Conservation (phyloP, 2,888 invertebrate species). For the Exephanes ischioxanthus region DNA sequence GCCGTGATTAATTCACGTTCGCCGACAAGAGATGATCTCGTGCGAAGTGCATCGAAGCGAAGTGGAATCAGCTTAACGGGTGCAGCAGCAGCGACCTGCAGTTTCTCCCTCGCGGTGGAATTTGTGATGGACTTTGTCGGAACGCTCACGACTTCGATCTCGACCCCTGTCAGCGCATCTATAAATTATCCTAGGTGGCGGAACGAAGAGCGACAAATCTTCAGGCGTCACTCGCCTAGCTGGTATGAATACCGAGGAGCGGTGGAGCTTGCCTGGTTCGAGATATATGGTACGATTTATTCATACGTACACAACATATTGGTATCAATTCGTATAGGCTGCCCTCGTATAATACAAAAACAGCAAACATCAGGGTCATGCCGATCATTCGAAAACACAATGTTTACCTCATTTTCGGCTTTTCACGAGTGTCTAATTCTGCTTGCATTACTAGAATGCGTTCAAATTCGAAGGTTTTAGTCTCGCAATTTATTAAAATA, state of each 20-base stretch:
- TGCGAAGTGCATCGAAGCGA: constrained; percentile 20
- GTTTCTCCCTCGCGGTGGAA: constrained; percentile 17
- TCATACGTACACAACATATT: not conserved
- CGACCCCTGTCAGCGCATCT: not conserved
- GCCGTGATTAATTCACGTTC: constrained; percentile 54
- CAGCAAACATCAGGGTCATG: not conserved
- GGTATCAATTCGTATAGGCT: not conserved
- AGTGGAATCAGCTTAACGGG: not conserved
- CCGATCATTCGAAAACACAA: not conserved
- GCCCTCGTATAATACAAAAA: not conserved
- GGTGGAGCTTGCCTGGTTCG: not conserved
- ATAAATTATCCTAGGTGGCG: constrained; percentile 17
- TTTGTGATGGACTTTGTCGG: constrained; percentile 9
- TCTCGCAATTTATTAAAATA: too few species aligned
- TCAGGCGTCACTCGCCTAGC: not conserved
- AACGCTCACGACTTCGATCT: constrained; percentile 6
- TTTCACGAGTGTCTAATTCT: not conserved
- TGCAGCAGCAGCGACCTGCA: not conserved
- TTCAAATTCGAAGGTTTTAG: too few species aligned
- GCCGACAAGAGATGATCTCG: constrained; percentile 46
- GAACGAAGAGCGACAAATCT: constrained; percentile 22
- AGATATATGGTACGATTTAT: not conserved
- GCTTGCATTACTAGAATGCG: not conserved
- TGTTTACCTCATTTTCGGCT: not conserved
- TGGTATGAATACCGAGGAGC: not conserved